These are phyloP conservation scores for Ramphastos sulfuratus DNA, from an alignment of 2,113 vertebrate species.

Conservation along the genomic window DNA sequence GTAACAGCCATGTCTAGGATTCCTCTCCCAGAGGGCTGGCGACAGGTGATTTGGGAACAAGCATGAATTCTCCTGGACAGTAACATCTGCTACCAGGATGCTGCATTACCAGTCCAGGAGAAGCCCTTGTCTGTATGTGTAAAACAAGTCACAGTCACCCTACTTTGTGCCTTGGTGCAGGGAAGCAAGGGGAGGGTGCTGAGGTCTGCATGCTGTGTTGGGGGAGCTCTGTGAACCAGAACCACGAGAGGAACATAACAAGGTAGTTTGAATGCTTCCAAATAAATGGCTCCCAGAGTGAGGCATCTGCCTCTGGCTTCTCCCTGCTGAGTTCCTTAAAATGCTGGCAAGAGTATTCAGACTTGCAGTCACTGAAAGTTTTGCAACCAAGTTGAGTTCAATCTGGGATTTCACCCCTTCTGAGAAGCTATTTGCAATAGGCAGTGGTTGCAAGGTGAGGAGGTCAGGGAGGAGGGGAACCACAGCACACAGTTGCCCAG, in stretches of 20 bases:
- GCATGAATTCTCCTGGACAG: neutral
- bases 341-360: neutral
- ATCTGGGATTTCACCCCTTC: neutral
- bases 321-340: neutral
- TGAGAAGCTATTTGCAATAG: neutral
- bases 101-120: neutral
- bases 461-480: neutral
- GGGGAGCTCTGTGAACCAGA: neutral
- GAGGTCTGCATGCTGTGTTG: neutral
- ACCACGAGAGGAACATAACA: neutral
- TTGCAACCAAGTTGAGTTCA: neutral
- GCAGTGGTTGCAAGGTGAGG: neutral
- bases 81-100: neutral
- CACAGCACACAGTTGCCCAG: fast-evolving
- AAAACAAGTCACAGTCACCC: neutral
- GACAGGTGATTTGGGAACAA: neutral
- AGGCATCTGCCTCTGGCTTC: slow-evolving; percentile 26
- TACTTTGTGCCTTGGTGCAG: neutral
- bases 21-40: neutral
- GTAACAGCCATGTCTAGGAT: neutral
- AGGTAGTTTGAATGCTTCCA: neutral
- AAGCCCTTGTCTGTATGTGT: neutral
- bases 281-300: neutral
- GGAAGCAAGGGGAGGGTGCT: neutral
- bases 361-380: neutral